These are phyloP conservation scores for Aleiodes alternator DNA, from an alignment of 2,888 invertebrate genomes.

Conservation along the genomic window DNA sequence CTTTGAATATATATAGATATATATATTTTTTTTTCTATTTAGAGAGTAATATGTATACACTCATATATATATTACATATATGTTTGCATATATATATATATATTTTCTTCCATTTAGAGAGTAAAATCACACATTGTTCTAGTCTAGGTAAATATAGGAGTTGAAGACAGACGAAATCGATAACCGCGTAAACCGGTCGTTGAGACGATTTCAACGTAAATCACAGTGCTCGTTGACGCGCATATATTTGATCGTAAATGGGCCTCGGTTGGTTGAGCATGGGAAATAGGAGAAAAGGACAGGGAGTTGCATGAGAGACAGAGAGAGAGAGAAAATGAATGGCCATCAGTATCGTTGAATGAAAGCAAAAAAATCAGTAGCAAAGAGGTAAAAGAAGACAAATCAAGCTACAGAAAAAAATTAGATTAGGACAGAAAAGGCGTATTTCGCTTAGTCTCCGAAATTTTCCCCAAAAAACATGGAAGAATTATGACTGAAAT, in stretches of 20 bases:
- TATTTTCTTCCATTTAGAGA: no score
- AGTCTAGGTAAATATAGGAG: slow-evolving; percentile 9
- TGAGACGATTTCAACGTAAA: slow-evolving; percentile 64
- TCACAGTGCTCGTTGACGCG: slow-evolving; percentile 61
- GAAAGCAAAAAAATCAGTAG: slow-evolving; percentile 1
- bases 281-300: slow-evolving; percentile 28
- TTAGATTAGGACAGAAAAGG: no score
- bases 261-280: slow-evolving; percentile 49
- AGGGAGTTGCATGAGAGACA: background rate
- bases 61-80: no score
- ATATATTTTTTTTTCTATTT: no score
- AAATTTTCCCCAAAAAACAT: no score
- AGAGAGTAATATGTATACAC: no score
- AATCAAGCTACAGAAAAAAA: no score
- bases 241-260: slow-evolving; percentile 58
- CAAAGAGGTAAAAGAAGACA: background rate
- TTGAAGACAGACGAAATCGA: slow-evolving; percentile 54
- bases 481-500: no score
- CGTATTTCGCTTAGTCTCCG: no score
- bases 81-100: no score
- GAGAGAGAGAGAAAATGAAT: background rate
- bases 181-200: slow-evolving; percentile 56
- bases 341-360: slow-evolving; percentile 20
- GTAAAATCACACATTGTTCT: no score
- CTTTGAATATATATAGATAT: no score